Conservation (phyloP, 2,888 invertebrate genomes). For the Sarcophaga subvicina region DNA sequence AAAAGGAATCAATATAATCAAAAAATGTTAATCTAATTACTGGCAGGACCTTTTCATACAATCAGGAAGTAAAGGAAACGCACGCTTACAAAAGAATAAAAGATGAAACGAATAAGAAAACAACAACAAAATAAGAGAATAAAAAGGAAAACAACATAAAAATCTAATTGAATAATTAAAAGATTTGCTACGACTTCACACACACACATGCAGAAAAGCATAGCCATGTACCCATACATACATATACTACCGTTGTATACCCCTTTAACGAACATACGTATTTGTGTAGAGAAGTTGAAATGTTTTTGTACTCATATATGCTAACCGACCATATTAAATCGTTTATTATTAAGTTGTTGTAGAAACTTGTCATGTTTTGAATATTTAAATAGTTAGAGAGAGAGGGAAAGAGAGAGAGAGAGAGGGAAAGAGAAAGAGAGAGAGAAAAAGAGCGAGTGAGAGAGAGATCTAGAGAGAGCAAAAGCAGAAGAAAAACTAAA, state of each 20-base stretch:
- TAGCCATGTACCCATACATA: no score
- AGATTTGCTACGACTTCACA: conserved; percentile 37
- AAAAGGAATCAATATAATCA: conserved; percentile 2
- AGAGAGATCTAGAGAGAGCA: no score
- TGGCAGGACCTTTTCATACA: not conserved
- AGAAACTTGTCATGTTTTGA: conserved; percentile 60
- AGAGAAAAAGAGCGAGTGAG: not conserved
- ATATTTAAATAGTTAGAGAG: conserved; percentile 54
- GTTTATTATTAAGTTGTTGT: conserved; percentile 63
- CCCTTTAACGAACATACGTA: no score
- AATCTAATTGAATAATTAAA: conserved; percentile 54
- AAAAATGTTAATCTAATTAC: conserved; percentile 23
- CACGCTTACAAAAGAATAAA: not conserved
- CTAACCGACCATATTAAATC: conserved; percentile 47
- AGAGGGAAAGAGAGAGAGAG: not conserved
- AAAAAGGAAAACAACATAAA: conserved; percentile 17
- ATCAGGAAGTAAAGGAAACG: not conserved
- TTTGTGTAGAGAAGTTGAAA: no score
- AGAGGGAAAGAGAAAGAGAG: no score
- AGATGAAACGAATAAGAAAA: not conserved
- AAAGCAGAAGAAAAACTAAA: not conserved
- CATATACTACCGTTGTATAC: no score
- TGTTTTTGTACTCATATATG: not conserved
- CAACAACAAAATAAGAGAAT: not conserved
- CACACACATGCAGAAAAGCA: not conserved